These are phyloP conservation scores for Drosophila paramelanica DNA, from an alignment of 2,888 invertebrate species.

Conservation along the genomic window DNA sequence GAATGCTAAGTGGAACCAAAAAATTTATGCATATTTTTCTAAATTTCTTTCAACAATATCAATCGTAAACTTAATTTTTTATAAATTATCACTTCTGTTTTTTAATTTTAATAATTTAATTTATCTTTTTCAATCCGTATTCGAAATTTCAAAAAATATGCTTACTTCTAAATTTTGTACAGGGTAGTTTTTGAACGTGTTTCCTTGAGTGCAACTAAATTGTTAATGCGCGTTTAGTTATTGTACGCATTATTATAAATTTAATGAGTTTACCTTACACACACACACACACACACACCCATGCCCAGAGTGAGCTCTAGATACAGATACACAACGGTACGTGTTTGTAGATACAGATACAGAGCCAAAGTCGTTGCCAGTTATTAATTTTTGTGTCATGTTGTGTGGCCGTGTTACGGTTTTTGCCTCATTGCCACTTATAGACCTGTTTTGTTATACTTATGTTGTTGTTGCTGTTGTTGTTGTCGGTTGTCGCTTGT, in stretches of 20 bases:
- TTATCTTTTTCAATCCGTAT: no score
- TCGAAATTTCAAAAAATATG: no score
- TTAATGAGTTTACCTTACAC: constrained; percentile 70
- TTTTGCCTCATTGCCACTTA: constrained; percentile 74
- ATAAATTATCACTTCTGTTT: no score
- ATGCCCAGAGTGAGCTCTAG: constrained; percentile 21
- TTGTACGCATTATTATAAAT: constrained; percentile 75
- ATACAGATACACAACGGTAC: constrained; percentile 16
- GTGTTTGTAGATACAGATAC: constrained; percentile 41
- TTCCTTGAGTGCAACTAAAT: not conserved
- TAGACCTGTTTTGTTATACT: constrained; percentile 46
- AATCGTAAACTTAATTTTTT: not conserved
- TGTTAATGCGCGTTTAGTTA: constrained; percentile 71
- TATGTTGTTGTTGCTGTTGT: constrained; percentile 7
- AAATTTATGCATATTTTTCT: no score
- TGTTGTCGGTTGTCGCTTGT: constrained; percentile 1
- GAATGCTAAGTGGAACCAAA: not conserved
- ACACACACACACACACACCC: constrained; percentile 1
- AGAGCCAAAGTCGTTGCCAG: constrained; percentile 53
- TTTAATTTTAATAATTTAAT: no score
- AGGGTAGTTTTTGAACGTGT: constrained; percentile 5
- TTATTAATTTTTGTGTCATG: constrained; percentile 77
- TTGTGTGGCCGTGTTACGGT: constrained; percentile 78
- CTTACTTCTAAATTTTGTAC: not conserved
- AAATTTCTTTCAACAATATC: not conserved